Evolutionary conservation across 1,140 invertebrate genomes (phyloP), one percentile per base, ranked within the genome.

Genomic region (Colletes gigas): DNA sequence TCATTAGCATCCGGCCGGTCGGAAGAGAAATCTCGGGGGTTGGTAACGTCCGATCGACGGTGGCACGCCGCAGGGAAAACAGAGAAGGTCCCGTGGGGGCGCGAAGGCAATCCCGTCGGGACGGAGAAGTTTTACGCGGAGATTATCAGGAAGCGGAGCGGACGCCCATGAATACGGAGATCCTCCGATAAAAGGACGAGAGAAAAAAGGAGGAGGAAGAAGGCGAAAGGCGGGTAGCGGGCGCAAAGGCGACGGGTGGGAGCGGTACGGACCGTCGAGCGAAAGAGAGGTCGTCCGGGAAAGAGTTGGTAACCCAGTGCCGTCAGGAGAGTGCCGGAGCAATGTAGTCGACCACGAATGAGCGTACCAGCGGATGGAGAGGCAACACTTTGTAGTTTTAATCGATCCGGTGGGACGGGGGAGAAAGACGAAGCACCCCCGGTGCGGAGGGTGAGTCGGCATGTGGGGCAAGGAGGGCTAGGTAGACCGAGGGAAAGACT

Each of bases 321-420:
- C 86, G 86, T 44, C 60, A 83, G 76, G 82, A 87, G 85, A 87
- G 86, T 87, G 85, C 84, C 82, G 78, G 71, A 84, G 84, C 89
- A 88, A 88, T 89, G 88, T 90, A 90, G 91, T 90, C 88, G 89
- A 92, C 90, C 90, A 90, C 90, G 91, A 91, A 91, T 90, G 90
- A 92, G 86, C 86, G 89, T 89, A 90, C 86, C 86, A 85, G 80
- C 85, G 88, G 85, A 89, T 85, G 86, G 88, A 89, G 83, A 89
- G 89, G 86, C 84, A 90, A 92, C 90, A 92, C 89, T 93, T 92
- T 92, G 89, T 92, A 91, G 89, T 90, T 91, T 92, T 91, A 93
- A 93, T 92, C 91, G 92, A 92, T 91, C 89, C 89, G 86, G 87
- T 88, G 86, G 89, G 87, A 89, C 84, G 87, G 85, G 84, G 88